Percentiles rank a stretch among this genome's conserved stretches.
Conservation (phyloP, 2,797 vertebrate genomes). For the Rhabdophis nuchalis region DNA sequence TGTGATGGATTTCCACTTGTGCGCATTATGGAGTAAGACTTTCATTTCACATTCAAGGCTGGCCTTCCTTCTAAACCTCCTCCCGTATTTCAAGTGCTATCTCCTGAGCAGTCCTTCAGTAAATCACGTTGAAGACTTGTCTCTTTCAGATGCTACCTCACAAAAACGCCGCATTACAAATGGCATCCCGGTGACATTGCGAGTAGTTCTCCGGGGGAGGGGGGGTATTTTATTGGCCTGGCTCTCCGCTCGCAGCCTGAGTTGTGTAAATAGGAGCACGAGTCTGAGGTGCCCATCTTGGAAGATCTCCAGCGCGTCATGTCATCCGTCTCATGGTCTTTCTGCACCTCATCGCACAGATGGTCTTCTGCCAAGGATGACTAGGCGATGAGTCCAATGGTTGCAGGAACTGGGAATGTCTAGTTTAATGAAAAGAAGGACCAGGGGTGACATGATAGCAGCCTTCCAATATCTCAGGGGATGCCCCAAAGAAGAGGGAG, state of each 20-base stretch:
- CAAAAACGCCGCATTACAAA: background rate
- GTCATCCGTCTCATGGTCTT: background rate
- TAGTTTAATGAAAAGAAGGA: background rate
- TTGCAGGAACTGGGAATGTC: background rate
- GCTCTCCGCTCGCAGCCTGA: conserved; percentile 6
- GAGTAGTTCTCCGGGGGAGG: conserved; percentile 21
- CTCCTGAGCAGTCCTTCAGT: conserved; percentile 41
- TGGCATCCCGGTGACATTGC: background rate
- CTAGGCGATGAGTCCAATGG: background rate
- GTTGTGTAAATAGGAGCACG: background rate
- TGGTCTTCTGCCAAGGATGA: background rate
- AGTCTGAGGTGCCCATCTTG: background rate
- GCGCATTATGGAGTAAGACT: conserved; percentile 48
- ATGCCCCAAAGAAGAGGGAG: no score
- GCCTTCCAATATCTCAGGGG: no score
- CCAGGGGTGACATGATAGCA: no score
- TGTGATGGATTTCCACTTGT: conserved; percentile 2
- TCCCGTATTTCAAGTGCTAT: conserved; percentile 46
- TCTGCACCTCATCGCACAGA: background rate
- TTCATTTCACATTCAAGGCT: conserved; percentile 49
- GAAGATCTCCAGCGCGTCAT: background rate
- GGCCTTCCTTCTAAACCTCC: conserved; percentile 42
- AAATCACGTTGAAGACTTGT: conserved; percentile 50
- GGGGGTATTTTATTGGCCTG: conserved; percentile 1
- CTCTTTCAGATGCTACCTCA: conserved; percentile 43